phyloP scores from a whole-genome alignment of 92 coral and sea anemone species.

The Porites rus region DNA sequence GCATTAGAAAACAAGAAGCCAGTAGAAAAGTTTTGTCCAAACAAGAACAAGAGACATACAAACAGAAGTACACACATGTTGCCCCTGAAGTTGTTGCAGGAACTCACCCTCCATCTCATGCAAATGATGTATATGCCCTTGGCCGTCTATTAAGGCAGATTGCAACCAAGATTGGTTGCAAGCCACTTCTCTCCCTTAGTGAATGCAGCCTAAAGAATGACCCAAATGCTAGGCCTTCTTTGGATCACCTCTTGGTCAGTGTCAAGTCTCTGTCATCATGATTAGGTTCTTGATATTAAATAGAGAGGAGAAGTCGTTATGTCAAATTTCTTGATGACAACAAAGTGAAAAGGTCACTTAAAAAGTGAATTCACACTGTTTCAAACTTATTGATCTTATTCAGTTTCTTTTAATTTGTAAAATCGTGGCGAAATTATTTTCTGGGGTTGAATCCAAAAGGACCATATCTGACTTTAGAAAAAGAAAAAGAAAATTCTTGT shows the following conservation, averaged over 20 bases:
- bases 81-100: constrained; percentile 40
- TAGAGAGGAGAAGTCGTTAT: too few relatives aligned
- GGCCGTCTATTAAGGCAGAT: constrained; percentile 28
- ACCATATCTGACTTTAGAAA: too few relatives aligned
- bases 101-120: constrained; percentile 25
- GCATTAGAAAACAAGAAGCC: constrained; percentile 35
- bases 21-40: constrained; percentile 12
- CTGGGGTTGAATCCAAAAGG: too few relatives aligned
- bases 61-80: constrained; percentile 6
- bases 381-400: too few relatives aligned
- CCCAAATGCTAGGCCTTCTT: constrained; percentile 28
- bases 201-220: constrained; percentile 19
- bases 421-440: too few relatives aligned
- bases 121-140: constrained; percentile 14
- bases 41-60: constrained; percentile 16
- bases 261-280: neutral
- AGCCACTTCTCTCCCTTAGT: constrained; percentile 26
- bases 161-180: constrained; percentile 42
- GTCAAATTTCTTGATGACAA: too few relatives aligned
- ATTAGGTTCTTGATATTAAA: too few relatives aligned
- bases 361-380: too few relatives aligned
- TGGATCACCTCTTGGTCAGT: constrained; percentile 10
- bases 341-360: too few relatives aligned
- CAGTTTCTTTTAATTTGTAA: too few relatives aligned
- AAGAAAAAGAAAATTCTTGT: too few relatives aligned